Evolutionary conservation across 2,797 vertebrate genomes (phyloP).

Genomic region (Nyctibius grandis): DNA sequence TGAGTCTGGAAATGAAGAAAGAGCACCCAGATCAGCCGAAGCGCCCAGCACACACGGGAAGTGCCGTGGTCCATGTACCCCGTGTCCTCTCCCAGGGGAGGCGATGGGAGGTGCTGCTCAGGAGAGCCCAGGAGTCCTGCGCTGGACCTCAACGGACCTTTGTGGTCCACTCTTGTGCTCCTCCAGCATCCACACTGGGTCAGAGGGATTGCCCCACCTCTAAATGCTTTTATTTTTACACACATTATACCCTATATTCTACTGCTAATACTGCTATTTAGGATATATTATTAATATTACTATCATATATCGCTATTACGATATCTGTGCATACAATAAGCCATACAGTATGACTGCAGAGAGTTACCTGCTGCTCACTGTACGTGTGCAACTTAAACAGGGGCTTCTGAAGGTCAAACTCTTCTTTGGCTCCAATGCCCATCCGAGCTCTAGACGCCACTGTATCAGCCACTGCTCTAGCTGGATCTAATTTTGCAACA

Average conservation of each 20-base stretch:
- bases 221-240: neutral
- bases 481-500: conserved; percentile 80
- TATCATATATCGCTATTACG: accelerated
- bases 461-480: conserved; percentile 86
- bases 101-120: neutral
- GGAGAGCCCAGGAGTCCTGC: neutral
- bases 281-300: neutral
- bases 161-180: neutral
- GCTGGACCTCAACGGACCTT: accelerated
- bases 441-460: conserved; percentile 79
- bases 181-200: neutral
- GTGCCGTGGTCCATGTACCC: neutral
- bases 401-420: conserved; percentile 83
- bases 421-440: conserved; percentile 60
- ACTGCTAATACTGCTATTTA: neutral
- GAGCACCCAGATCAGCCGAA: neutral
- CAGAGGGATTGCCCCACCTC: neutral
- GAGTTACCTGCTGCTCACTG: conserved; percentile 85
- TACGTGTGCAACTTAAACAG: conserved; percentile 88
- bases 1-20: neutral
- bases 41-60: neutral
- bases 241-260: no score
- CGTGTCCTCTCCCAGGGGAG: neutral
- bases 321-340: accelerated
- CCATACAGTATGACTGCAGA: accelerated